phyloP scores from a whole-genome alignment of 2,113 vertebrate genomes.

The Natator depressus region DNA sequence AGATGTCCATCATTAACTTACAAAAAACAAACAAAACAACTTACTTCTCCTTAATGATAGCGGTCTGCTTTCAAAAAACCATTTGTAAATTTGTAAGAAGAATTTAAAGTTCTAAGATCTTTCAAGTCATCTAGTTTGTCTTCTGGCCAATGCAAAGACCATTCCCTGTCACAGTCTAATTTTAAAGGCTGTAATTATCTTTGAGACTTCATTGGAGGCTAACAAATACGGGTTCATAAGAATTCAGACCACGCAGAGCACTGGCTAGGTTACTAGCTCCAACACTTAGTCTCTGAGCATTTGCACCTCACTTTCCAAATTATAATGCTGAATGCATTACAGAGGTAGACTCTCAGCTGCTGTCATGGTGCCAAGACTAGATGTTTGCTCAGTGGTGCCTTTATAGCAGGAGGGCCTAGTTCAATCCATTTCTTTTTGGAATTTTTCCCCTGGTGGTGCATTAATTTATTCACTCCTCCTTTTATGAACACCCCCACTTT shows the following conservation, averaged over 20 bases:
- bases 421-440: not conserved
- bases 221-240: not conserved
- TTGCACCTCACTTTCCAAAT: not conserved
- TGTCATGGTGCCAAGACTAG: not conserved
- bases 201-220: not conserved
- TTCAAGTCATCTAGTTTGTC: not conserved
- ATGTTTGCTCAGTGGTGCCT: not conserved
- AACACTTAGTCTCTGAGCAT: not conserved
- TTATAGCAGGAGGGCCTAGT: not conserved
- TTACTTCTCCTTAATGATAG: not conserved
- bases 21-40: not conserved
- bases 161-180: not conserved
- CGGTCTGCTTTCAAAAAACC: not conserved
- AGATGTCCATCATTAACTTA: constrained; percentile 1
- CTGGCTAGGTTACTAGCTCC: not conserved
- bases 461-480: not conserved
- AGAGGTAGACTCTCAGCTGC: not conserved
- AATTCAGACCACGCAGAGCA: not conserved
- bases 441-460: not conserved
- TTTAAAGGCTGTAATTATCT: not conserved
- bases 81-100: not conserved
- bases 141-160: not conserved
- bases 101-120: not conserved
- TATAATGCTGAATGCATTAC: not conserved
- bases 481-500: not conserved